Base-by-base conservation (phyloP, 2,797 vertebrate species). In the Momotus momota region DNA sequence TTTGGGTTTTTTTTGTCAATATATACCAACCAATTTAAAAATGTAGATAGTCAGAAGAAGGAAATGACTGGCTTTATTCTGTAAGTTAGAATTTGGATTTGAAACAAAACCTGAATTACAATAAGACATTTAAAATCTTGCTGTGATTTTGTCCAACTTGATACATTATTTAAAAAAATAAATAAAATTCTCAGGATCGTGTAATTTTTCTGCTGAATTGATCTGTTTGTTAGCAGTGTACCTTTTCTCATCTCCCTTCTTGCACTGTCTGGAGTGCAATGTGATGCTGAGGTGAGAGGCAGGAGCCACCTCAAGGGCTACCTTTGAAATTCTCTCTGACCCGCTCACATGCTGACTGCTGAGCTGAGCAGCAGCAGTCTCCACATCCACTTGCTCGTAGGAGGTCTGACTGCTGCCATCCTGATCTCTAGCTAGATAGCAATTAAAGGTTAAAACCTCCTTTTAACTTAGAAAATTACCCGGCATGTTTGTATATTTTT, bases 261-360 rank as follows among this genome's bases (percentile, higher is more conserved):
- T 0, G 4, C 40, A 40, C 6, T 23, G 33, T 38, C 33, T 38
- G 58, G 16, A 60, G 35, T 60, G 58, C 58, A 38, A 23, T 26
- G 11, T 60, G 58, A 38, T 60, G 35, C 31, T 33, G 55, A 57
- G 55, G 49, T 26, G 51, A 52, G 51, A 27, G 15, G 51, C 51
- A 52, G 51, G 26, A 29, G 51, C 51, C 26, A 14, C 27, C 27
- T 52, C 25, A 15, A 7, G 43, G 43, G 6, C 19, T n/a, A 49
- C 43, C 49, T 19, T 38, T 6, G n/a, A 5, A 3, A 2, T 38
- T 46, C 23, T 7, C 12, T 14, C 9, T 14, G 8, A 0, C 11
- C 9, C 6, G 1, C n/a, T 23, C 14, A 1, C 17, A 46, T 15
- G 33, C 14, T 5, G 51, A 5, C 31, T 13, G 49, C 10, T 26